A percentile compares a stretch with the other conserved stretches of the same genome.
phyloP scores from a whole-genome alignment of 2,797 vertebrate genomes.

The Luscinia megarhynchos region DNA sequence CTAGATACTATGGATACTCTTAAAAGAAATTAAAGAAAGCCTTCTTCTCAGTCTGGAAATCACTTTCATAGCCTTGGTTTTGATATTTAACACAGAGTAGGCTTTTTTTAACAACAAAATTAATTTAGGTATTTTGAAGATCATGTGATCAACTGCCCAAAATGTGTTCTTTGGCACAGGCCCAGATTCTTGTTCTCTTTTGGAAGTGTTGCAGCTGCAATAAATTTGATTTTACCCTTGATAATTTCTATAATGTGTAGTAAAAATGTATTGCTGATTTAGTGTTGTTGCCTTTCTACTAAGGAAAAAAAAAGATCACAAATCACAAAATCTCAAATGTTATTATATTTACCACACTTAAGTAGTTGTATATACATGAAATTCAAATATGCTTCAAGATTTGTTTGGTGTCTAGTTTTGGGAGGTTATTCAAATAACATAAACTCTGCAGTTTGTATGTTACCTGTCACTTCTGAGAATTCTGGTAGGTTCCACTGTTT shows the following conservation, averaged over 20 bases:
- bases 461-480: slow-evolving; percentile 13
- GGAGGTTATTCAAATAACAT: background rate
- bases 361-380: background rate
- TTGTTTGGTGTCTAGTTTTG: slow-evolving; percentile 18
- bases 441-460: background rate
- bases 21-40: background rate
- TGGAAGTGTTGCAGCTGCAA: slow-evolving; percentile 42
- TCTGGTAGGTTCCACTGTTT: slow-evolving; percentile 23
- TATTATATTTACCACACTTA: background rate
- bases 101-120: slow-evolving; percentile 47
- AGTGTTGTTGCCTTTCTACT: slow-evolving; percentile 3
- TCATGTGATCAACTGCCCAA: background rate
- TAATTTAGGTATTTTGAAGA: slow-evolving; percentile 31
- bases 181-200: slow-evolving; percentile 29
- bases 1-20: background rate
- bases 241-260: slow-evolving; percentile 35
- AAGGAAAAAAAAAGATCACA: background rate
- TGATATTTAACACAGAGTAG: background rate
- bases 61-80: background rate
- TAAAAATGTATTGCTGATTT: slow-evolving; percentile 47
- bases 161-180: slow-evolving; percentile 48
- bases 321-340: background rate
- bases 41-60: background rate
- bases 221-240: slow-evolving; percentile 65
- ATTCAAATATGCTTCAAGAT: background rate